Base-by-base conservation (phyloP, 2,888 invertebrate species). In the Isoperla grammatica region DNA sequence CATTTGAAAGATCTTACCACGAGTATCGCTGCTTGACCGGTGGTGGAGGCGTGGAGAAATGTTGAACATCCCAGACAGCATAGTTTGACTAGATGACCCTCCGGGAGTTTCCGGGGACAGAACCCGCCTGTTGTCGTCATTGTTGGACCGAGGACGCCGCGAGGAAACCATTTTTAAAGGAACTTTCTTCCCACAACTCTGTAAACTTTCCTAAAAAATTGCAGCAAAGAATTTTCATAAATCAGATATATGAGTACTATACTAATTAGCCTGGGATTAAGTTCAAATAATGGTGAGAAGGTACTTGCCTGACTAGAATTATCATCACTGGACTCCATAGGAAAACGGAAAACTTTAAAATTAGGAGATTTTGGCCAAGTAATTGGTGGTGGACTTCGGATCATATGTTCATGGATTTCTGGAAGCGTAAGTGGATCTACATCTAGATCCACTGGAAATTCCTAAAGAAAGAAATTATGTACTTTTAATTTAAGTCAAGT, bases 351-450 rank as follows among this genome's bases (percentile, higher is more conserved):
- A 58, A 79, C 73, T 66, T 72, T 73, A 66, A 74, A 77, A 69
- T 76, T 77, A n/a, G 81, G 80, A 42, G 80, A 78, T 66, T 79
- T 77, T 23, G 88, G 86, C 87, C 88, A 88, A 64, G 83, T 84
- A 17, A 83, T 87, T 0, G 90, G 90, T 2, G 90, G 90, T 23
- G 90, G 90, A 65, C 88, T 88, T 62, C 90, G 78, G 55, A 90
- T 88, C 81, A 90, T 83, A 71, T 90, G 88, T 70, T 90, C 87
- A 69, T 90, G 90, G 59, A 89, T 85, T 73, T 88, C 88, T 64
- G 87, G 87, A 62, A 89, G 74, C 20, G 86, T 85, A 65, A 88
- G 71, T 0, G 88, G 87, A 71, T 88, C 88, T 53, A 85, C 81
- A 70, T 87, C 86, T 15, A 79, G 64, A 65, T 78, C 77, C 59